Percentiles rank a stretch among this genome's conserved stretches.
Evolutionary conservation across 1,140 invertebrate genomes (phyloP).

Genomic region (Hycleus cichorii): DNA sequence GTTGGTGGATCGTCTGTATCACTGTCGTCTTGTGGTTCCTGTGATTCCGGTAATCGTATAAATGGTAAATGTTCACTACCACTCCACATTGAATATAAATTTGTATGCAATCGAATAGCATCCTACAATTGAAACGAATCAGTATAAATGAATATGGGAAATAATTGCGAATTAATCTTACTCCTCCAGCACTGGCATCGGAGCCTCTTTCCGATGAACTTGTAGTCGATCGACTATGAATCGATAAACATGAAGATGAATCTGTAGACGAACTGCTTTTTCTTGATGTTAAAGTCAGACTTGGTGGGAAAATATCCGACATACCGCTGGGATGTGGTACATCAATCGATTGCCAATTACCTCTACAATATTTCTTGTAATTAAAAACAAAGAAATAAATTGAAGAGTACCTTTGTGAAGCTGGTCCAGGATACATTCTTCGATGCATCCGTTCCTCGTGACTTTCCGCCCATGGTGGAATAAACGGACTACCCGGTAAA

Average conservation of each 20-base stretch:
- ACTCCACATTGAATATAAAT: conserved; percentile 44
- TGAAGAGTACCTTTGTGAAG: conserved; percentile 25
- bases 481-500: conserved; percentile 8
- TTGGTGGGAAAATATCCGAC: conserved; percentile 35
- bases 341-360: conserved; percentile 37
- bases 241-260: conserved; percentile 51
- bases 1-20: conserved; percentile 38
- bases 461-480: conserved; percentile 32
- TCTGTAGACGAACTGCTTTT: conserved; percentile 58
- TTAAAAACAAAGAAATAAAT: neutral
- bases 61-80: conserved; percentile 42
- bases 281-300: conserved; percentile 44
- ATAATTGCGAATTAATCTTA: conserved; percentile 30
- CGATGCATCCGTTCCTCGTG: conserved; percentile 38
- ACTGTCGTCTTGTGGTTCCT: conserved; percentile 41
- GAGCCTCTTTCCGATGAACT: conserved; percentile 45
- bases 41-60: conserved; percentile 41
- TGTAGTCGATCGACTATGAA: conserved; percentile 50
- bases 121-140: conserved; percentile 28
- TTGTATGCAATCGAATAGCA: conserved; percentile 35
- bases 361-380: conserved; percentile 20
- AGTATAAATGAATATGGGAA: neutral
- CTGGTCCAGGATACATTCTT: conserved; percentile 31
- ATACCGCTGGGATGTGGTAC: conserved; percentile 30
- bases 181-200: conserved; percentile 43